These are phyloP conservation scores for Sula dactylatra DNA, from an alignment of 2,113 vertebrate genomes.

Conservation along the genomic window DNA sequence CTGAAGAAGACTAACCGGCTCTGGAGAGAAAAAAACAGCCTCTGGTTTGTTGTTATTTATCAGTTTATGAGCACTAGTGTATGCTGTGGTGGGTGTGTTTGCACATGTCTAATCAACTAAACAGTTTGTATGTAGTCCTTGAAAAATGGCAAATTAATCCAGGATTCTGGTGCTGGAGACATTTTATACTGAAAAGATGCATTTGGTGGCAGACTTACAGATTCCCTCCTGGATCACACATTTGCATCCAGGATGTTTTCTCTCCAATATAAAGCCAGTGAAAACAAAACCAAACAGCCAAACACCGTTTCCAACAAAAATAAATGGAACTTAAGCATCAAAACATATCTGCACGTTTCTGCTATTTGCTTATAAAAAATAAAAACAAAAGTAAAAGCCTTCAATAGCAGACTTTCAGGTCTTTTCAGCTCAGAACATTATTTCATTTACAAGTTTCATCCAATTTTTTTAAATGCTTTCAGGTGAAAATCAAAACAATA, in stretches of 20 bases:
- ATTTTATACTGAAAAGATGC: constrained; percentile 12
- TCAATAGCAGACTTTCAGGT: background rate
- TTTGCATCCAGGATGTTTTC: constrained; percentile 50
- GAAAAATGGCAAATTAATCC: constrained; percentile 42
- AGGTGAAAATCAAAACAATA: background rate
- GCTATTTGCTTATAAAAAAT: background rate
- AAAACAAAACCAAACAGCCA: constrained; percentile 61
- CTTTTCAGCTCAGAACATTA: constrained; percentile 21
- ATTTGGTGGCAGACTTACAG: constrained; percentile 8
- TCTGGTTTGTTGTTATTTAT: background rate
- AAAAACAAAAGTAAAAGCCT: constrained; percentile 13
- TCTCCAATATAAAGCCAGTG: background rate
- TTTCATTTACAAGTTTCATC: background rate
- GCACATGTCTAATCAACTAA: constrained; percentile 12
- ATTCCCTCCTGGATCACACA: constrained; percentile 32
- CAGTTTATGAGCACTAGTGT: background rate
- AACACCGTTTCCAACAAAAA: constrained; percentile 51
- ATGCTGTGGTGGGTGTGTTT: background rate
- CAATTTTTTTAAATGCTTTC: background rate
- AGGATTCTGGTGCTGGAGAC: background rate
- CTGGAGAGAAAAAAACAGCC: background rate
- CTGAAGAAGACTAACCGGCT: background rate
- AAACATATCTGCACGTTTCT: background rate
- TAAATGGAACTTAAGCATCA: constrained; percentile 39
- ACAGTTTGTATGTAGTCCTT: background rate